Conservation (phyloP, 2,888 invertebrate species). For the Aphodius sticticus region DNA sequence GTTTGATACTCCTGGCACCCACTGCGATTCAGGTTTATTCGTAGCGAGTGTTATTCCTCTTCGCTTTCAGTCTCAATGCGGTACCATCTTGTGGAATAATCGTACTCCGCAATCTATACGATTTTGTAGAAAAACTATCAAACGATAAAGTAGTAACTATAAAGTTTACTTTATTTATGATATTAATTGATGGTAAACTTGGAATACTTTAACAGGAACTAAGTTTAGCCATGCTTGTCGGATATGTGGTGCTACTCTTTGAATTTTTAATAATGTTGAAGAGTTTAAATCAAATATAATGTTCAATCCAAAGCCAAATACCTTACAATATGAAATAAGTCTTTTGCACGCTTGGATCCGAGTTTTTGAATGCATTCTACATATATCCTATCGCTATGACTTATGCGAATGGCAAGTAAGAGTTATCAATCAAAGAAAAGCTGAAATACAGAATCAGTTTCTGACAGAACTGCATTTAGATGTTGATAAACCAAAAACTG, state of each 20-base stretch:
- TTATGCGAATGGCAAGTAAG: conserved; percentile 15
- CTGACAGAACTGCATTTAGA: conserved; percentile 34
- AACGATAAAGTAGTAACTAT: conserved; percentile 13
- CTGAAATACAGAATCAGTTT: conserved; percentile 37
- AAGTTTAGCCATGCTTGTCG: conserved; percentile 20
- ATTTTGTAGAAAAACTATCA: conserved; percentile 16
- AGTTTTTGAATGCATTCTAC: neutral
- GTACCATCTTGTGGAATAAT: conserved; percentile 14
- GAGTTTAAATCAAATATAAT: conserved; percentile 9
- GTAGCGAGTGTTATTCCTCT: conserved; percentile 21
- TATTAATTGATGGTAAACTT: conserved; percentile 28
- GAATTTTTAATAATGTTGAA: neutral
- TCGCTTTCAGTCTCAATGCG: neutral
- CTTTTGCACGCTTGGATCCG: too few species aligned
- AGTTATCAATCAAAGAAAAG: conserved; percentile 18
- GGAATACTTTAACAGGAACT: conserved; percentile 22
- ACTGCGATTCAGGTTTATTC: conserved; percentile 9
- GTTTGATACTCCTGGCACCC: conserved; percentile 17
- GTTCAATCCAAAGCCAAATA: too few species aligned
- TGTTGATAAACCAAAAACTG: conserved; percentile 36
- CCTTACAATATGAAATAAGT: too few species aligned
- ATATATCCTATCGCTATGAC: conserved; percentile 9
- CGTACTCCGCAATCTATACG: conserved; percentile 13
- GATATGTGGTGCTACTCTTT: conserved; percentile 8
- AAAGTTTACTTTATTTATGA: conserved; percentile 23